Evolutionary conservation across 1,140 invertebrate species (phyloP).

Genomic region (Teleogryllus occipitalis): DNA sequence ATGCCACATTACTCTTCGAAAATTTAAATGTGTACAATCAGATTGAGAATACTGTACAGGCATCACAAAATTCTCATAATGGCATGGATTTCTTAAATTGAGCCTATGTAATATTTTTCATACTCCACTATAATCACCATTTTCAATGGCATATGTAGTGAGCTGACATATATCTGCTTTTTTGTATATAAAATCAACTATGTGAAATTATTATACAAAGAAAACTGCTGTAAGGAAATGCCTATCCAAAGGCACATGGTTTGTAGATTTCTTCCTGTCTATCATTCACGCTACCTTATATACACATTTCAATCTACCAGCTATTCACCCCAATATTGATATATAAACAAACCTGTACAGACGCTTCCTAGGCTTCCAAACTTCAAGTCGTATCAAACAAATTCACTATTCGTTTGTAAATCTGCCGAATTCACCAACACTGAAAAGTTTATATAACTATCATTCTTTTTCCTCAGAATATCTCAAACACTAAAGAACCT

Average conservation of each 20-base stretch:
- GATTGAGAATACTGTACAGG: slow-evolving; percentile 11
- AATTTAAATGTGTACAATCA: neutral
- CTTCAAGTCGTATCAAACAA: neutral
- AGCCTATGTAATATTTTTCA: neutral
- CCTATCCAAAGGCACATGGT: neutral
- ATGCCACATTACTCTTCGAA: neutral
- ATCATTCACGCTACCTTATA: neutral
- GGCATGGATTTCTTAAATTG: slow-evolving; percentile 11
- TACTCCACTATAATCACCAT: neutral
- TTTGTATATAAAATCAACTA: slow-evolving; percentile 2
- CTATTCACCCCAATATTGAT: neutral
- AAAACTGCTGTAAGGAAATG: neutral
- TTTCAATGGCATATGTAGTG: slow-evolving; percentile 6
- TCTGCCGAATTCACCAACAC: neutral
- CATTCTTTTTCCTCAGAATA: neutral
- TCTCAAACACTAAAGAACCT: neutral
- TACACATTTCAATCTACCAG: neutral
- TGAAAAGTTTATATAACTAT: neutral
- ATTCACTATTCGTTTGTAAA: too few species aligned
- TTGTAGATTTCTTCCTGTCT: neutral
- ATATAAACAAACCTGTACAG: neutral
- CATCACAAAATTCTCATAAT: neutral
- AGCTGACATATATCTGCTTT: neutral
- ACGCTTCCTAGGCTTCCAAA: neutral
- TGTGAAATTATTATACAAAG: neutral